phyloP scores from a whole-genome alignment of 2,888 invertebrate species.

The Drosophila bunnanda region DNA sequence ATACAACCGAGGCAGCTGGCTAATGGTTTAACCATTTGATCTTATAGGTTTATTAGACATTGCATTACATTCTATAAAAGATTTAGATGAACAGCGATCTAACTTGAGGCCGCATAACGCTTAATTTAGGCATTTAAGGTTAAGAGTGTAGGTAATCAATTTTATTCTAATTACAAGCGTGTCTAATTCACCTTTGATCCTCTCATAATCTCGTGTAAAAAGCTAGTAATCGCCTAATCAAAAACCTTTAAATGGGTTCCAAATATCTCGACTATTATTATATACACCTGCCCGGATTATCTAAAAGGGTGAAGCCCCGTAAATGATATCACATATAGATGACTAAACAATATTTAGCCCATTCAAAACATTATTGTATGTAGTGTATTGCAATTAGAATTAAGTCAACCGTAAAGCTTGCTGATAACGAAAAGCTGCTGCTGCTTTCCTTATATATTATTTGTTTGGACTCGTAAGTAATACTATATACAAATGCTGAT shows the following conservation, averaged over 20 bases:
- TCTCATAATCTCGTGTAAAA: slow-evolving; percentile 5
- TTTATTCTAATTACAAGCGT: background rate
- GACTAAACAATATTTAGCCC: background rate
- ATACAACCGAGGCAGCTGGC: background rate
- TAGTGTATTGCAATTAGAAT: background rate
- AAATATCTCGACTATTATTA: background rate
- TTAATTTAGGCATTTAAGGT: background rate
- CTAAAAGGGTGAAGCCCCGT: background rate
- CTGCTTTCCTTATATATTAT: background rate
- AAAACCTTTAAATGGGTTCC: background rate
- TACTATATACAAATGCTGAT: slow-evolving; percentile 28
- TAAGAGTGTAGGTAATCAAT: background rate
- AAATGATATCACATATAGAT: background rate
- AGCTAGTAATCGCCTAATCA: background rate
- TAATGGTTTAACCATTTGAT: background rate
- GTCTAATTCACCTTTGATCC: slow-evolving; percentile 8
- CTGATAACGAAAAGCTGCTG: slow-evolving; percentile 34
- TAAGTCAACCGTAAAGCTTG: slow-evolving; percentile 12
- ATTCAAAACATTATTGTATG: background rate
- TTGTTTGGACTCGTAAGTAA: slow-evolving; percentile 4
- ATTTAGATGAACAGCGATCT: too few relatives aligned
- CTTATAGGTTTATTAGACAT: background rate
- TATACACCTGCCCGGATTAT: background rate
- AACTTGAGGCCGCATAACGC: background rate
- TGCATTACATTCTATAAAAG: too few relatives aligned